Conservation (phyloP, 2,888 invertebrate genomes). For the Stenotaenia linearis region DNA sequence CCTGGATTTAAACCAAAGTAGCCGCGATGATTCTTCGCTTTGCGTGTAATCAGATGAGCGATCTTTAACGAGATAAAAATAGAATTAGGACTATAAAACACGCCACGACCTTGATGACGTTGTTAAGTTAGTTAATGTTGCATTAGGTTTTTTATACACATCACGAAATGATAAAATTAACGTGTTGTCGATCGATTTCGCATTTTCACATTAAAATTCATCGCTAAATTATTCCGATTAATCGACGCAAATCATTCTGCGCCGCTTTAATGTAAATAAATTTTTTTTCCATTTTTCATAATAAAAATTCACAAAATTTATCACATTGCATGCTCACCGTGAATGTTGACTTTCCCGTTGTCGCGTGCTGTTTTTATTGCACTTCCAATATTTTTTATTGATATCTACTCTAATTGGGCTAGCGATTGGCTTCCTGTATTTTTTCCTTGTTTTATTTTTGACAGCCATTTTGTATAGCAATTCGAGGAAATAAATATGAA, state of each 20-base stretch:
- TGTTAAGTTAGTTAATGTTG: background rate
- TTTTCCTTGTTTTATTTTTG: background rate
- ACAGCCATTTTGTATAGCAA: no score
- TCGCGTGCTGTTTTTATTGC: background rate
- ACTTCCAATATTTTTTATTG: background rate
- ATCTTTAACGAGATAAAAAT: background rate
- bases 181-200: background rate
- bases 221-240: background rate
- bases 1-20: background rate
- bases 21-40: background rate
- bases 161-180: background rate
- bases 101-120: background rate
- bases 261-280: background rate
- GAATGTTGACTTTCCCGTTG: background rate
- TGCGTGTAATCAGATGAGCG: background rate
- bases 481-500: no score
- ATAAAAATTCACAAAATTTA: no score
- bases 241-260: background rate
- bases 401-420: background rate
- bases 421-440: background rate
- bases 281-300: background rate
- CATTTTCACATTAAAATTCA: background rate
- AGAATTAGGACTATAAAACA: background rate
- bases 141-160: background rate
- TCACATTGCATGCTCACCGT: background rate